Conservation (phyloP, 2,113 vertebrate genomes). For the Elephantulus edwardii region DNA sequence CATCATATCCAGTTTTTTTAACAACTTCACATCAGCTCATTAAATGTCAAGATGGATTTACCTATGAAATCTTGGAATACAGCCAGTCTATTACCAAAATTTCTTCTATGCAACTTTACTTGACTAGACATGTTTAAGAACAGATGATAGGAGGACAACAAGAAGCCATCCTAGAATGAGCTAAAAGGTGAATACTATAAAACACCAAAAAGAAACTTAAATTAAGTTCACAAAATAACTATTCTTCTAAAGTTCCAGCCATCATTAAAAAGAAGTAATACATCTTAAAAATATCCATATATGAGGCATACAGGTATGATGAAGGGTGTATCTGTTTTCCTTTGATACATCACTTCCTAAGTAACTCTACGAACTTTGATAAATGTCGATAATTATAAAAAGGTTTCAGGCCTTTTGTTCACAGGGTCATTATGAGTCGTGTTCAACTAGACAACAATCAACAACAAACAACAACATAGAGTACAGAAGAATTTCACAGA, state of each 20-base stretch:
- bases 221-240: constrained; percentile 7
- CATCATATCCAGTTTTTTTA: constrained; percentile 43
- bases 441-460: no score
- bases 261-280: constrained; percentile 28
- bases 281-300: no score
- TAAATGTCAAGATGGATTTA: constrained; percentile 60
- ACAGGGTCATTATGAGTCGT: no score
- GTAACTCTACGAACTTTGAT: no score
- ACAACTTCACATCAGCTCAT: constrained; percentile 56
- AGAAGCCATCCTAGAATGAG: constrained; percentile 18
- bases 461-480: no score
- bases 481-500: not conserved
- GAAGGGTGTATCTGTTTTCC: not conserved
- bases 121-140: constrained; percentile 53
- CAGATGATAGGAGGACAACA: constrained; percentile 40
- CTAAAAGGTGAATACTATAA: not conserved
- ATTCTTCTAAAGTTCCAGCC: not conserved
- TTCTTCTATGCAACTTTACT: constrained; percentile 47
- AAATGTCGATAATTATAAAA: no score
- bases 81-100: constrained; percentile 58
- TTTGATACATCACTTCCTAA: not conserved
- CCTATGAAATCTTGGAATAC: constrained; percentile 56
- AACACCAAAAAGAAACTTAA: constrained; percentile 8
- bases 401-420: no score
- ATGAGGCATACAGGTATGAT: not conserved